Evolutionary conservation across 2,888 invertebrate species (phyloP), one percentile per base, ranked within the genome.

Genomic region (Mycogona germanica): DNA sequence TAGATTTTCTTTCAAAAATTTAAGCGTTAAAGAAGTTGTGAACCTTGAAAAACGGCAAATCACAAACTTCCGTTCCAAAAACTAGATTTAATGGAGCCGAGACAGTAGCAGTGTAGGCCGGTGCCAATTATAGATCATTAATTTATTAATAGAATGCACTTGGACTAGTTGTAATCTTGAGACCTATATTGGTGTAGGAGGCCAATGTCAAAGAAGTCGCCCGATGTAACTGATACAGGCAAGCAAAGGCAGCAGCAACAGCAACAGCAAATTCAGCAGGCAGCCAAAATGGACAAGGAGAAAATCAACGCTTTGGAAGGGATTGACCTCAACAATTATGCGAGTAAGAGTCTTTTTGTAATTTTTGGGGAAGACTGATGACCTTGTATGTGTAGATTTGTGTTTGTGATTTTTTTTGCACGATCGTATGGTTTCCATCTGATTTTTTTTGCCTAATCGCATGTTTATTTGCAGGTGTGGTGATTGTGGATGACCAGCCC

Each of bases 261-360:
- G 49, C 19, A 14, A 21, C 46, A 47, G 37, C 52, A 52, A 47
- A 44, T 17, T 25, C 23, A 50, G 47, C 41, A 32, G 26, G 12
- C 32, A 26, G 21, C 25, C 2, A 61, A 61, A 46, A 46, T 46
- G 40, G 69, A 71, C 58, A 68, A 69, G 57, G 67, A 74, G 67
- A 64, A 72, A 64, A 58, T 63, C 38, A 71, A 73, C 61, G 72
- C 73, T n/a, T 69, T 77, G 57, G 73, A 73, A 29, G 76, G 76
- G 55, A 71, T 73, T 54, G 78, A 78, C 60, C 68, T 74, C 51
- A 76, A 74, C 62, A 76, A 75, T 62, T 74, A 73, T 67, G 73
- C 75, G 55, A 72, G 73, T 73, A 65, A 66, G 72, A 68, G 12
- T 35, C 28, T 21, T 9, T 25, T 17, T 23, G 28, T 47, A 14